Percentiles rank a stretch among this genome's conserved stretches.
Evolutionary conservation across 2,113 vertebrate species (phyloP).

Genomic region (Macquaria australasica): DNA sequence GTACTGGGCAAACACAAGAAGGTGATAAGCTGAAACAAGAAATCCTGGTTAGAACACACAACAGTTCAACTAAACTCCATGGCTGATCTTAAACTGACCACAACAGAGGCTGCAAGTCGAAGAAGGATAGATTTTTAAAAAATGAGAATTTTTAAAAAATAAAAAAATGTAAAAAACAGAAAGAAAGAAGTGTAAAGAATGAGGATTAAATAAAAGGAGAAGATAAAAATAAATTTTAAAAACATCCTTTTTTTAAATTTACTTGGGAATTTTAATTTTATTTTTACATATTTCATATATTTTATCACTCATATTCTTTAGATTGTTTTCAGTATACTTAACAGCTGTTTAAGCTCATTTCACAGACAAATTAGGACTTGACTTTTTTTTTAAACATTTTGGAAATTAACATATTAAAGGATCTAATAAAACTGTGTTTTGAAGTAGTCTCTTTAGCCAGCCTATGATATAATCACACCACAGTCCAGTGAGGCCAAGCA

Average conservation of each 20-base stretch:
- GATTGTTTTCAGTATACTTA: neutral
- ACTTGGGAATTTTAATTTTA: neutral
- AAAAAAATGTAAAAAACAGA: neutral
- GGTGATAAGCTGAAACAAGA: neutral
- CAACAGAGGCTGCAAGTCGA: neutral
- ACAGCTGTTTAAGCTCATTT: slow-evolving; percentile 9
- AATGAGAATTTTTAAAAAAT: too few relatives aligned
- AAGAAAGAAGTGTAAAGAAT: neutral
- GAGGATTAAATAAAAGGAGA: neutral
- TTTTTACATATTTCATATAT: neutral
- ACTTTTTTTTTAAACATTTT: slow-evolving; percentile 31
- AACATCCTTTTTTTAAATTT: neutral
- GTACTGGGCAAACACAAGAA: neutral
- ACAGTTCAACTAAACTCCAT: neutral
- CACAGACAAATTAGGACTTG: neutral
- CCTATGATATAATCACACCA: slow-evolving; percentile 24
- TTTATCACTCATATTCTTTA: neutral
- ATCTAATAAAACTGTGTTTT: slow-evolving; percentile 15
- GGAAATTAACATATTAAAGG: slow-evolving; percentile 26
- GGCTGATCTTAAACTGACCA: neutral
- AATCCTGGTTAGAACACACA: neutral
- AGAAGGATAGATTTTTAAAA: neutral
- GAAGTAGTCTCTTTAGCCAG: slow-evolving; percentile 20
- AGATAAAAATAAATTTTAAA: neutral
- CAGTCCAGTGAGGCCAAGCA: slow-evolving; percentile 16